These are phyloP conservation scores for Cirrhinus mrigala DNA, from an alignment of 2,797 vertebrate genomes.

Conservation along the genomic window DNA sequence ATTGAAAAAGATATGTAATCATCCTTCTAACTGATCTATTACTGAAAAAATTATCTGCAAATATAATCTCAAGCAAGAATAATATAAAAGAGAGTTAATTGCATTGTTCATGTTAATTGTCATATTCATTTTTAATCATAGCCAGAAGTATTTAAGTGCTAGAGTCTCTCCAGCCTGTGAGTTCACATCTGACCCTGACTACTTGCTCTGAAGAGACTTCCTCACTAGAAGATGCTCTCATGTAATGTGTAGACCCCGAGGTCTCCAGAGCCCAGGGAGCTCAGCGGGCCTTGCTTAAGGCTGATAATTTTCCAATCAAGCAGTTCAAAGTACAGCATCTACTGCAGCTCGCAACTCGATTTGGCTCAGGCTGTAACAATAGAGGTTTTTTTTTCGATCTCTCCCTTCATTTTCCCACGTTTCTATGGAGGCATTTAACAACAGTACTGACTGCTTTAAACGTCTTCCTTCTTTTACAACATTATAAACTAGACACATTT, in stretches of 20 bases:
- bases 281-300: constrained; percentile 46
- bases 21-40: background rate
- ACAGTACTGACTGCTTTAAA: constrained; percentile 7
- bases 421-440: constrained; percentile 49
- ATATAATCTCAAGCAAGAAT: constrained; percentile 11
- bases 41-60: background rate
- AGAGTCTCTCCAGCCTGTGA: constrained; percentile 14
- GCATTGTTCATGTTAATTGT: constrained; percentile 22
- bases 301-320: constrained; percentile 62
- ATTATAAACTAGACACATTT: background rate
- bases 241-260: constrained; percentile 36
- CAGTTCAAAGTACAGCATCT: constrained; percentile 54
- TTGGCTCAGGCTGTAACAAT: constrained; percentile 49
- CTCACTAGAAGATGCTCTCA: constrained; percentile 31
- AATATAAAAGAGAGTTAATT: constrained; percentile 9
- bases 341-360: constrained; percentile 46
- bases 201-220: constrained; percentile 7
- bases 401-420: constrained; percentile 14
- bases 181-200: constrained; percentile 8
- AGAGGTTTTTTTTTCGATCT: constrained; percentile 46
- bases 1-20: background rate
- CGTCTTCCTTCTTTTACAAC: background rate
- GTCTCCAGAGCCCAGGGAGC: constrained; percentile 29
- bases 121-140: constrained; percentile 6
- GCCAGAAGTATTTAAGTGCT: background rate